Evolutionary conservation across 2,888 invertebrate species (phyloP).

Genomic region (Azorinus chamasolen): DNA sequence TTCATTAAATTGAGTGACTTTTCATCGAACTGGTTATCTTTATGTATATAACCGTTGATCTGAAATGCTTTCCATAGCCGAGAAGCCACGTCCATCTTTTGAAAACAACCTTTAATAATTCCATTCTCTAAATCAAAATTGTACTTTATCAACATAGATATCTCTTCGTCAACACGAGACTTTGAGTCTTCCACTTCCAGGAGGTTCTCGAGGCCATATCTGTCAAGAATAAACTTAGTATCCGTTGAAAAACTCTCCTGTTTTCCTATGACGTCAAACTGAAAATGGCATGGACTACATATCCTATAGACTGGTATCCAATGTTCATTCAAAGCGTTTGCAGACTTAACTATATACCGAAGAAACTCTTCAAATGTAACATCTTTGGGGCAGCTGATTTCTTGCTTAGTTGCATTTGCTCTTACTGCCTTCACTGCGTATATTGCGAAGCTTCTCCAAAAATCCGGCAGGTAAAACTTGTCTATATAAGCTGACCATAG

Average conservation of each 20-base stretch:
- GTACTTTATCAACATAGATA: slow-evolving; percentile 47
- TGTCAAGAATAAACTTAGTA: slow-evolving; percentile 37
- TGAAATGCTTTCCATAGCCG: slow-evolving; percentile 62
- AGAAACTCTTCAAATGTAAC: slow-evolving; percentile 64
- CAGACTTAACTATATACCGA: slow-evolving; percentile 25
- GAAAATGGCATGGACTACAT: slow-evolving; percentile 62
- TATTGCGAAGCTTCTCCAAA: slow-evolving; percentile 48
- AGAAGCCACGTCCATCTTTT: slow-evolving; percentile 33
- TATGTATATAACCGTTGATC: slow-evolving; percentile 62
- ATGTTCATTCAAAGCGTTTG: slow-evolving; percentile 52
- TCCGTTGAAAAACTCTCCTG: slow-evolving; percentile 60
- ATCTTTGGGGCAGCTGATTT: slow-evolving; percentile 45
- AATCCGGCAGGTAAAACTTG: slow-evolving; percentile 66
- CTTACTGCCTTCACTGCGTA: slow-evolving; percentile 25
- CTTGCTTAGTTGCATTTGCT: neutral
- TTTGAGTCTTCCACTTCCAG: slow-evolving; percentile 3
- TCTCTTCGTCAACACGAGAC: slow-evolving; percentile 34
- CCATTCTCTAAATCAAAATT: slow-evolving; percentile 45
- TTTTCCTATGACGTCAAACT: slow-evolving; percentile 61
- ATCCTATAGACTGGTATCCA: slow-evolving; percentile 44
- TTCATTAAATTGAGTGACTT: too few relatives aligned
- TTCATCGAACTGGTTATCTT: slow-evolving; percentile 1
- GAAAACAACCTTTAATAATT: slow-evolving; percentile 38
- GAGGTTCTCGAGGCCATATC: slow-evolving; percentile 36
- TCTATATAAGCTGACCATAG: slow-evolving; percentile 69